phyloP scores from a whole-genome alignment of 2,113 vertebrate genomes.

The Pseudolaguvia tuberculata region DNA sequence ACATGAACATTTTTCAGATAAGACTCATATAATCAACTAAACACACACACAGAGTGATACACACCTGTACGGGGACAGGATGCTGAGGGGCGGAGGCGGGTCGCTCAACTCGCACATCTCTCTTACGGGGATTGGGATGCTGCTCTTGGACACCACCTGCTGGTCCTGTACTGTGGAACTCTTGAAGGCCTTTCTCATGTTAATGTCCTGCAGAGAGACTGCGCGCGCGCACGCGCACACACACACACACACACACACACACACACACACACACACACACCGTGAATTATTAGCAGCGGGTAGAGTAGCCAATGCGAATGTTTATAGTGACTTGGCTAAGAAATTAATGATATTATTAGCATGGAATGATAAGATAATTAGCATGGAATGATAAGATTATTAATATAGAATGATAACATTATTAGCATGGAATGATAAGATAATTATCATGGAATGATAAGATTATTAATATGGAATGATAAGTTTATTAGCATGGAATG shows the following conservation, averaged over 20 bases:
- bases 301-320: no score
- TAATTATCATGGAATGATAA: no score
- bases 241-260: slow-evolving; percentile 25
- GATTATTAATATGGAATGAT: no score
- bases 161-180: slow-evolving; percentile 94
- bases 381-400: no score
- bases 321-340: no score
- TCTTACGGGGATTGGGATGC: slow-evolving; percentile 83
- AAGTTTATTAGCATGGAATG: no score
- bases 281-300: no score
- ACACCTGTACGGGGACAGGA: slow-evolving; percentile 88
- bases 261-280: slow-evolving; percentile 26
- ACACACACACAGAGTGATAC: background rate
- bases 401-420: no score
- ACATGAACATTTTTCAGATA: background rate
- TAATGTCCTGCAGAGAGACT: slow-evolving; percentile 98
- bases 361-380: no score
- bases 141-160: slow-evolving; percentile 96
- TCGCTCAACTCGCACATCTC: slow-evolving; percentile 94
- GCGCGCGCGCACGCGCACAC: slow-evolving; percentile 19
- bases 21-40: background rate
- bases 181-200: slow-evolving; percentile 98
- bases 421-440: no score
- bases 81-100: slow-evolving; percentile 91
- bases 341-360: no score